A percentile compares a stretch with the other conserved stretches of the same genome.
phyloP scores from a whole-genome alignment of 2,888 invertebrate species.

The Xylophagus ater region DNA sequence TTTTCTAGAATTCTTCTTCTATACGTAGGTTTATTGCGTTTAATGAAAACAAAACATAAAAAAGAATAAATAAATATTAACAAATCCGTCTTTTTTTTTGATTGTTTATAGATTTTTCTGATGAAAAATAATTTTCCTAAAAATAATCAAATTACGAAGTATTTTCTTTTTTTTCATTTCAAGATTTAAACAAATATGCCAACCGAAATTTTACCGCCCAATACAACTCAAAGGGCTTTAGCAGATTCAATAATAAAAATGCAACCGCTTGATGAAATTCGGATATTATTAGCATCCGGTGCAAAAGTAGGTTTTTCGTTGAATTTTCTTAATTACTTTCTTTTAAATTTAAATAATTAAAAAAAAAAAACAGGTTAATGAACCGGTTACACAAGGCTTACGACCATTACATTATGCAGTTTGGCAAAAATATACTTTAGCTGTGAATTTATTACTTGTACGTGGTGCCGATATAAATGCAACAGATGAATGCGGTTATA shows the following conservation, averaged over 20 bases:
- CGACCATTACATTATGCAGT: constrained; percentile 87
- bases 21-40: too few species aligned
- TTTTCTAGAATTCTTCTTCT: too few species aligned
- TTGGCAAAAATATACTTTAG: constrained; percentile 73
- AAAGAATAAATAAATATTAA: too few species aligned
- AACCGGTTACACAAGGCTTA: constrained; percentile 74
- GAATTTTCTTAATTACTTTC: too few species aligned
- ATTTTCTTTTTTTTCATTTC: too few species aligned
- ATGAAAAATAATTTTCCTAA: too few species aligned
- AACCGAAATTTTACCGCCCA: too few species aligned
- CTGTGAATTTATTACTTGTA: constrained; percentile 67
- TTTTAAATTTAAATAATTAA: constrained; percentile 21
- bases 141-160: too few species aligned
- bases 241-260: constrained; percentile 84
- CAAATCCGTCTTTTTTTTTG: too few species aligned
- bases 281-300: constrained; percentile 75
- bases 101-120: too few species aligned
- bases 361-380: constrained; percentile 45
- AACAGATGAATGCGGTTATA: constrained; percentile 81
- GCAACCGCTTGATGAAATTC: constrained; percentile 76
- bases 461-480: constrained; percentile 74
- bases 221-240: constrained; percentile 70
- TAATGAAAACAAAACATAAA: too few species aligned
- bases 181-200: too few species aligned
- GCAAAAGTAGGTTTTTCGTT: constrained; percentile 56